Conservation (phyloP, 1,140 invertebrate species). For the Periplaneta americana region DNA sequence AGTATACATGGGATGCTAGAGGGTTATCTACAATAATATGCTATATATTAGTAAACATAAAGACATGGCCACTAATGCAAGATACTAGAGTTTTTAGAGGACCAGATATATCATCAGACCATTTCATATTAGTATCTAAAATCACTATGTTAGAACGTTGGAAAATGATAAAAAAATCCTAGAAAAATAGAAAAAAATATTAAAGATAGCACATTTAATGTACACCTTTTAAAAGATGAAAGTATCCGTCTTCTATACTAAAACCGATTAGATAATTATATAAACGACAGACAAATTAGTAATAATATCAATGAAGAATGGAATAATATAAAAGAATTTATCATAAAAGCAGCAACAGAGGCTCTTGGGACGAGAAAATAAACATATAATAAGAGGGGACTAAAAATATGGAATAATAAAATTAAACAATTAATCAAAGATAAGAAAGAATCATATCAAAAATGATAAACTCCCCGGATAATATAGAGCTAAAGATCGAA, state of each 20-base stretch:
- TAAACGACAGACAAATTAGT: background rate
- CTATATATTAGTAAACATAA: no score
- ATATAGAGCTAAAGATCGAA: background rate
- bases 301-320: background rate
- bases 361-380: background rate
- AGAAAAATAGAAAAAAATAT: background rate
- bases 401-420: background rate
- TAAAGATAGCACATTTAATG: background rate
- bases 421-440: background rate
- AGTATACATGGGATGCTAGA: no score
- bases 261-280: background rate
- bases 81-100: no score
- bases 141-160: no score
- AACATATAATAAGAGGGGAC: background rate
- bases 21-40: no score
- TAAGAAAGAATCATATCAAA: background rate
- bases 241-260: background rate
- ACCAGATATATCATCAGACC: no score
- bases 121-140: no score
- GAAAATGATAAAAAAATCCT: background rate
- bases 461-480: background rate
- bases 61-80: no score
- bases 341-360: background rate
- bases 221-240: background rate
- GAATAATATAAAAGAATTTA: background rate